phyloP scores from a whole-genome alignment of 2,797 vertebrate genomes.

The Falco berigora region DNA sequence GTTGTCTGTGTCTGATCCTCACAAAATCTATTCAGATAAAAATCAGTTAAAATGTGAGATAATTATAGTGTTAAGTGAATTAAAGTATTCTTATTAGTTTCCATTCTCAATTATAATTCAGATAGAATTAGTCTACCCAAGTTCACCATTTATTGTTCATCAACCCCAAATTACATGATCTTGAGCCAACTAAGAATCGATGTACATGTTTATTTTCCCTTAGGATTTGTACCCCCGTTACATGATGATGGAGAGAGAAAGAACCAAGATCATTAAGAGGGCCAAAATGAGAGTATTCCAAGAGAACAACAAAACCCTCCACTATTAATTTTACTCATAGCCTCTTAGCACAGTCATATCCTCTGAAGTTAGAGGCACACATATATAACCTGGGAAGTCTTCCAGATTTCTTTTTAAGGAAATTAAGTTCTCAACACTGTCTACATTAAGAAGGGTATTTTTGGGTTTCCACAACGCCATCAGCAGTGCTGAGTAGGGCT shows the following conservation, averaged over 20 bases:
- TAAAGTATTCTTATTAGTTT: background rate
- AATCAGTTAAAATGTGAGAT: background rate
- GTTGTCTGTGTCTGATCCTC: background rate
- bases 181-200: background rate
- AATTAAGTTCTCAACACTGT: background rate
- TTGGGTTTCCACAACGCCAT: background rate
- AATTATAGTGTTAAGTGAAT: background rate
- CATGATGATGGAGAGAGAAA: background rate
- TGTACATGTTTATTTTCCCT: background rate
- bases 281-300: background rate
- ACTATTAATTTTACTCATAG: background rate
- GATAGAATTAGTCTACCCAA: background rate
- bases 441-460: background rate
- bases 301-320: background rate
- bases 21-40: background rate
- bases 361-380: background rate
- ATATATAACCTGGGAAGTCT: background rate
- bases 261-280: background rate
- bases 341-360: background rate
- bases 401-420: constrained; percentile 25
- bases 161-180: background rate
- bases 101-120: background rate
- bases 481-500: background rate
- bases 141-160: background rate
- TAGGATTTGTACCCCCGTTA: background rate